A percentile compares a stretch with the other conserved stretches of the same genome.
Conservation (phyloP, 2,888 invertebrate genomes). For the Lottia scabra region DNA sequence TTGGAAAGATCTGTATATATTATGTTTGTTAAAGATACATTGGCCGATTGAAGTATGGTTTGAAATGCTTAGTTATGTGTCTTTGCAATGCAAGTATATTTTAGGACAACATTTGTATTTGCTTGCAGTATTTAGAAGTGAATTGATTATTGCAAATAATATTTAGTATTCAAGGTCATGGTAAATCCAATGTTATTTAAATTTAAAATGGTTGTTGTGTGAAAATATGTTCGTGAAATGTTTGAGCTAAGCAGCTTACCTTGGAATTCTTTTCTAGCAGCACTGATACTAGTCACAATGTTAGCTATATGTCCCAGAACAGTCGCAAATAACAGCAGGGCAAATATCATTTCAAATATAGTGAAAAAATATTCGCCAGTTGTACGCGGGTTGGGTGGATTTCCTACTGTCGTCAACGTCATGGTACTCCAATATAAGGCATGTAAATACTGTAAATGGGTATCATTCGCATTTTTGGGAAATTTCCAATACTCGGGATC, state of each 20-base stretch:
- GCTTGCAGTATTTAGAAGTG: too few species aligned
- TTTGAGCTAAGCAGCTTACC: conserved; percentile 74
- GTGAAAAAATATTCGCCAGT: conserved; percentile 96
- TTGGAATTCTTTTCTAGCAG: conserved; percentile 97
- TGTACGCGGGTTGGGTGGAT: conserved; percentile 89
- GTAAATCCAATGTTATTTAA: too few species aligned
- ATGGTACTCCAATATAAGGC: conserved; percentile 99
- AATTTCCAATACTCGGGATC: conserved; percentile 49
- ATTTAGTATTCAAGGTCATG: too few species aligned
- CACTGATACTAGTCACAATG: conserved; percentile 97
- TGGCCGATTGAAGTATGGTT: too few species aligned
- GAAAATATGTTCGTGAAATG: too few species aligned
- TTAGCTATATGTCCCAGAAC: conserved; percentile 98
- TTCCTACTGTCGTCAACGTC: conserved; percentile 95
- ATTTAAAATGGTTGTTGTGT: too few species aligned
- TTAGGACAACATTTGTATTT: too few species aligned
- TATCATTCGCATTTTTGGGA: conserved; percentile 53
- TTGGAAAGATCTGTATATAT: too few species aligned
- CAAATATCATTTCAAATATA: conserved; percentile 93
- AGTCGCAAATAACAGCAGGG: conserved; percentile 93
- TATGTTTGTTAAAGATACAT: too few species aligned
- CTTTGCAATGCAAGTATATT: too few species aligned
- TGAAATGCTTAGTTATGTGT: too few species aligned
- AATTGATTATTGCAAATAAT: too few species aligned
- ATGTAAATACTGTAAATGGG: conserved; percentile 87